Percentiles rank a stretch among this genome's conserved stretches.
Conservation (phyloP, 92 coral and sea anemone species). For the Epizoanthus fatuus region DNA sequence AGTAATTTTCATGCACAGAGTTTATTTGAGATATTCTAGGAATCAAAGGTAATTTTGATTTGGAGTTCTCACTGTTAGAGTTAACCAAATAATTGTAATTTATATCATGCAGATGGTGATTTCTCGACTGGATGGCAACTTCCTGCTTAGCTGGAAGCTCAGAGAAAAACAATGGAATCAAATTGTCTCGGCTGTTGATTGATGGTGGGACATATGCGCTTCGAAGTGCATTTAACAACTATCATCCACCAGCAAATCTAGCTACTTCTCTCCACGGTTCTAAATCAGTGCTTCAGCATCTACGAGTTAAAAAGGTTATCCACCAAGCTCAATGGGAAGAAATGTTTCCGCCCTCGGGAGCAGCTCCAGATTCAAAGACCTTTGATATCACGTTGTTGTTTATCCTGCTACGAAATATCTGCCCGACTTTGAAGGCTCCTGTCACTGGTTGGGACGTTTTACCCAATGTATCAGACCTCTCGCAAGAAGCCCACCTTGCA, state of each 20-base stretch:
- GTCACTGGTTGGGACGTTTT: constrained; percentile 54
- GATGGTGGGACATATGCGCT: constrained; percentile 50
- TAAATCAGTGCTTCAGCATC: background rate
- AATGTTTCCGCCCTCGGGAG: constrained; percentile 51
- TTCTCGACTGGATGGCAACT: no score
- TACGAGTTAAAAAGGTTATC: constrained; percentile 21
- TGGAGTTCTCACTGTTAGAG: no score
- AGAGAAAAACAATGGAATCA: constrained; percentile 58
- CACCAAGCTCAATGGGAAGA: constrained; percentile 53
- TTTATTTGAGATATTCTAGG: no score
- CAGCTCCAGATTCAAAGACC: constrained; percentile 44
- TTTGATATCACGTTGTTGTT: constrained; percentile 70
- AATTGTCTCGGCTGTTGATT: constrained; percentile 44
- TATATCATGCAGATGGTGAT: no score
- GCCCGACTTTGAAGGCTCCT: constrained; percentile 44
- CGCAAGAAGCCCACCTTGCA: constrained; percentile 41
- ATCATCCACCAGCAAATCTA: constrained; percentile 19
- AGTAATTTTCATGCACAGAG: no score
- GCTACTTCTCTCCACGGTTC: constrained; percentile 2
- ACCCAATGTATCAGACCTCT: constrained; percentile 39
- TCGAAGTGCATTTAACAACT: constrained; percentile 14
- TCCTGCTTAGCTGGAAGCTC: no score
- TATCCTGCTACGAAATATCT: constrained; percentile 51
- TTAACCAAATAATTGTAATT: no score
- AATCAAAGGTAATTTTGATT: no score